Evolutionary conservation across 2,888 invertebrate species (phyloP).

Genomic region (Netelia melanura): DNA sequence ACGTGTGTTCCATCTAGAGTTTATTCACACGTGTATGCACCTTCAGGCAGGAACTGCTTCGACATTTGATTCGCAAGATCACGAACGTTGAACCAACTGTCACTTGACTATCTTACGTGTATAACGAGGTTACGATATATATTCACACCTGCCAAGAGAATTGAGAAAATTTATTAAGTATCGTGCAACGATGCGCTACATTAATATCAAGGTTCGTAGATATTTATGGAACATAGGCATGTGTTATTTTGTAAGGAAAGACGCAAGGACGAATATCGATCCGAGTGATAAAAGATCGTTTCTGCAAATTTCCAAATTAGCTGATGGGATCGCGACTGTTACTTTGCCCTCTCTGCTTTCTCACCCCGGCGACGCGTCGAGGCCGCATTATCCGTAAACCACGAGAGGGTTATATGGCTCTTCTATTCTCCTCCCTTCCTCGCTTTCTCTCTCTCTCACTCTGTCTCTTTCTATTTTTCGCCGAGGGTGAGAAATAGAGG

Average conservation of each 20-base stretch:
- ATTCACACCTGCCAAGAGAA: neutral
- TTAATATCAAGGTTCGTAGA: constrained; percentile 20
- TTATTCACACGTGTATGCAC: constrained; percentile 1
- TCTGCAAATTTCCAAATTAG: constrained; percentile 59
- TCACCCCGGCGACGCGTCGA: constrained; percentile 7
- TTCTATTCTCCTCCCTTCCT: constrained; percentile 26
- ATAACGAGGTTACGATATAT: neutral
- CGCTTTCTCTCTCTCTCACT: neutral
- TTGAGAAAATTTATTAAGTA: constrained; percentile 57
- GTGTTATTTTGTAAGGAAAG: neutral
- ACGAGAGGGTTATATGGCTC: constrained; percentile 42
- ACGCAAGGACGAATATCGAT: constrained; percentile 50
- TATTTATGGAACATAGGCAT: neutral
- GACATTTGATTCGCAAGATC: constrained; percentile 54
- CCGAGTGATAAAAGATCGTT: constrained; percentile 28
- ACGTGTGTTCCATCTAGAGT: constrained; percentile 27
- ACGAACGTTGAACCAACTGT: constrained; percentile 37
- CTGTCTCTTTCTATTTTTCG: constrained; percentile 5
- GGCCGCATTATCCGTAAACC: constrained; percentile 52
- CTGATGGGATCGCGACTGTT: constrained; percentile 53
- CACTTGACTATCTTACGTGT: constrained; percentile 17
- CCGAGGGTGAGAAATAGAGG: constrained; percentile 35
- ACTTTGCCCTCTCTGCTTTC: neutral
- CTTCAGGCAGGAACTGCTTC: constrained; percentile 28
- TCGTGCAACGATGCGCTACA: neutral